A percentile compares a stretch with the other conserved stretches of the same genome.
Evolutionary conservation across 1,140 invertebrate species (phyloP).

Genomic region (Neodiprion pinetum): DNA sequence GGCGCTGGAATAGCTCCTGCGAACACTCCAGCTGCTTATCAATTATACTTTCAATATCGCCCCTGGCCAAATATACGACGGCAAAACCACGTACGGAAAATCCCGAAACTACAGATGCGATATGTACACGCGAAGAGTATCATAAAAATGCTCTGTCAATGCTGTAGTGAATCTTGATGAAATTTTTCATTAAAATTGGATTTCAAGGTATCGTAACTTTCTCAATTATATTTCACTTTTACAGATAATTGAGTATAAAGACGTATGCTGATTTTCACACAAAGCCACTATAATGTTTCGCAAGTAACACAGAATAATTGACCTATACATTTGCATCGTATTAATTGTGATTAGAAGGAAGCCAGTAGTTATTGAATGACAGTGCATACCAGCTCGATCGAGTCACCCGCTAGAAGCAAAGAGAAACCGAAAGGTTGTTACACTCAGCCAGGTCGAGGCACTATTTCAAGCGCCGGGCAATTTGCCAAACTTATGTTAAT

Average conservation of each 20-base stretch:
- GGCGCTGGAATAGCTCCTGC: neutral
- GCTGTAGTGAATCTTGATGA: too few relatives aligned
- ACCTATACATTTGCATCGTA: neutral
- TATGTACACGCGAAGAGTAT: too few relatives aligned
- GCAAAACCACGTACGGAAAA: too few relatives aligned
- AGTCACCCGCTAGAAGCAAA: conserved; percentile 25
- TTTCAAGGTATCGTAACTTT: too few relatives aligned
- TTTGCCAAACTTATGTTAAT: conserved; percentile 59
- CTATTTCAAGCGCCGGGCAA: conserved; percentile 54
- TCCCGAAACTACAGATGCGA: too few relatives aligned
- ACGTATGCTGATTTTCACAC: too few relatives aligned
- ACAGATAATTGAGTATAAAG: too few relatives aligned
- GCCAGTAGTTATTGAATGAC: neutral
- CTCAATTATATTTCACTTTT: too few relatives aligned
- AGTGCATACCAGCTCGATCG: neutral
- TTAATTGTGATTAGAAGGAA: neutral
- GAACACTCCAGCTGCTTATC: too few relatives aligned
- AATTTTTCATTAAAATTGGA: too few relatives aligned
- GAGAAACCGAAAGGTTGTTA: conserved; percentile 56
- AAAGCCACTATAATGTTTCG: neutral
- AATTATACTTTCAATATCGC: neutral
- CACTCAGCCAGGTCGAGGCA: conserved; percentile 45
- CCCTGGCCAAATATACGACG: neutral
- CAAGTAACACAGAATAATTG: neutral
- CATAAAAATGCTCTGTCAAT: too few relatives aligned